Conservation (phyloP, 2,888 invertebrate species). For the Adineta ricciae region DNA sequence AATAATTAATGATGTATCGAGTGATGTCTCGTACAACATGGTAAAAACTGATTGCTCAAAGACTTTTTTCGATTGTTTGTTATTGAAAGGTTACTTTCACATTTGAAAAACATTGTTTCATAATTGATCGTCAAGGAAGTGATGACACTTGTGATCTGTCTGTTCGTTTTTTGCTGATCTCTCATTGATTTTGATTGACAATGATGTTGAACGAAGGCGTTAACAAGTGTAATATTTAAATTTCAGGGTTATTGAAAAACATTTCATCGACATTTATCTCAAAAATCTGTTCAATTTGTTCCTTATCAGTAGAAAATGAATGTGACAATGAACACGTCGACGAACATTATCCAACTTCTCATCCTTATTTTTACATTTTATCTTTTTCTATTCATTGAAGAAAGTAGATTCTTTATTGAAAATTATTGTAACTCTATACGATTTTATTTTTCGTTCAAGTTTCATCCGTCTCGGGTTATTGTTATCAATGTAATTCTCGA, state of each 20-base stretch:
- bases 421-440: neutral
- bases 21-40: neutral
- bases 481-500: conserved; percentile 1
- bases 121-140: neutral
- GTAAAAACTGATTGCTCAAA: no score
- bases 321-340: neutral
- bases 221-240: neutral
- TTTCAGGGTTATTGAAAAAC: neutral
- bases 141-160: neutral
- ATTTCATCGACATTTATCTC: neutral
- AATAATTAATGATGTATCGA: neutral
- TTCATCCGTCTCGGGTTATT: neutral
- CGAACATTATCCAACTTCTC: neutral
- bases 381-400: neutral
- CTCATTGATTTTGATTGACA: neutral
- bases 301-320: neutral
- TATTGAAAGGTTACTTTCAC: no score
- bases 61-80: no score
- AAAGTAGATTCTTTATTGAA: neutral
- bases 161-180: no score
- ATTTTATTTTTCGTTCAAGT: neutral
- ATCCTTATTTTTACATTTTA: neutral
- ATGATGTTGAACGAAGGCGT: neutral
- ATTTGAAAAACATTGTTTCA: no score
- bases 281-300: neutral